These are phyloP conservation scores for Torymus tubicola DNA, from an alignment of 2,888 invertebrate genomes.

Conservation along the genomic window DNA sequence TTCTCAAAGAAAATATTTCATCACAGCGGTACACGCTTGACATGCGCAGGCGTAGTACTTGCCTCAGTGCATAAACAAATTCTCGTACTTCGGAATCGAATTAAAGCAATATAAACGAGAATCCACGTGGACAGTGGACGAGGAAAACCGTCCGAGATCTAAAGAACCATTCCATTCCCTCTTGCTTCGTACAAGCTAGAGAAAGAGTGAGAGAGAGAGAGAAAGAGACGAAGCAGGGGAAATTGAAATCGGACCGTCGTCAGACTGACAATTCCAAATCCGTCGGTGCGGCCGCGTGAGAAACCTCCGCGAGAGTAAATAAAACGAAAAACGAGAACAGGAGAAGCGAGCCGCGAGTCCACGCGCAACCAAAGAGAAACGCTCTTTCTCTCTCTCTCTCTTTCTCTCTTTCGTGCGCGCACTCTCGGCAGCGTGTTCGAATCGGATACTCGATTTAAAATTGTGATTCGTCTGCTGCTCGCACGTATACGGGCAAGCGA, in stretches of 20 bases:
- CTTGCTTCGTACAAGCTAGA: conserved; percentile 17
- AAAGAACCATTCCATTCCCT: conserved; percentile 28
- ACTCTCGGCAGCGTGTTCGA: background rate
- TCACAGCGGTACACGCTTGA: no score
- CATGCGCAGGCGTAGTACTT: no score
- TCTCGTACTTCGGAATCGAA: conserved; percentile 10
- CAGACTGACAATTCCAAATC: conserved; percentile 56
- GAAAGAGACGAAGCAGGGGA: conserved; percentile 28
- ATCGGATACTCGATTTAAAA: conserved; percentile 53
- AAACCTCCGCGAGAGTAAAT: conserved; percentile 49
- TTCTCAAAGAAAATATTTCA: no score
- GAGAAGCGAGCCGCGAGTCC: background rate
- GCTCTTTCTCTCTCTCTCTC: background rate
- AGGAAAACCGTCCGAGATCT: conserved; percentile 26
- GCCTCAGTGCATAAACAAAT: no score
- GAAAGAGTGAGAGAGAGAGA: conserved; percentile 7
- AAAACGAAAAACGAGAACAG: conserved; percentile 41
- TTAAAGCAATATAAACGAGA: conserved; percentile 39
- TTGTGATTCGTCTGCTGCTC: conserved; percentile 35
- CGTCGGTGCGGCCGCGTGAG: conserved; percentile 11
- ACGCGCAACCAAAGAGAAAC: conserved; percentile 29
- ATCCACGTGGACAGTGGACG: conserved; percentile 13
- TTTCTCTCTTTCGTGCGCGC: background rate
- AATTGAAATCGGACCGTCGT: conserved; percentile 58
- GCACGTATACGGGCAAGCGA: background rate